Evolutionary conservation across 2,888 invertebrate species (phyloP).

Genomic region (Oxycera nigricornis): DNA sequence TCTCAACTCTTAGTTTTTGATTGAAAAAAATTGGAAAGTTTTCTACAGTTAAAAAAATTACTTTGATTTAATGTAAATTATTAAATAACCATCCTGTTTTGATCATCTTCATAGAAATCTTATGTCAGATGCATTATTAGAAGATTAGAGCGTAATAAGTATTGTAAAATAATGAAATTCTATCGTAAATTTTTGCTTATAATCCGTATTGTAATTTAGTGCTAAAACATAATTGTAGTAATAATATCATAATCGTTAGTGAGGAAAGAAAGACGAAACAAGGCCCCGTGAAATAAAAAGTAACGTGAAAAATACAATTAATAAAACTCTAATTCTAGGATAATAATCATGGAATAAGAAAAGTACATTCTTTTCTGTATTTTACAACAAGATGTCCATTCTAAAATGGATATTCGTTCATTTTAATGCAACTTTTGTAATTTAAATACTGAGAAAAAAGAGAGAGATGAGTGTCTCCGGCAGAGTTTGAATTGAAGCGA

Average conservation of each 20-base stretch:
- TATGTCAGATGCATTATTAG: constrained; percentile 23
- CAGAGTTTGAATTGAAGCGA: too few relatives aligned
- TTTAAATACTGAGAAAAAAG: too few relatives aligned
- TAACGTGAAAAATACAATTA: not conserved
- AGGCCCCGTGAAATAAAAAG: too few relatives aligned
- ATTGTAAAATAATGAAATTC: constrained; percentile 7
- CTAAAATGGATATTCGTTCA: too few relatives aligned
- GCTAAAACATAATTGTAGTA: too few relatives aligned
- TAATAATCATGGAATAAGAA: too few relatives aligned
- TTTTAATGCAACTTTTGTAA: too few relatives aligned
- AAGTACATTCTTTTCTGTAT: too few relatives aligned
- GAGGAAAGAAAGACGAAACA: not conserved
- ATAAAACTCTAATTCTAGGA: too few relatives aligned
- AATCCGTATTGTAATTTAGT: constrained; percentile 19
- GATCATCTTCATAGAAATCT: not conserved
- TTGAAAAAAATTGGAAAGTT: constrained; percentile 4
- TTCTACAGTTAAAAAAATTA: not conserved
- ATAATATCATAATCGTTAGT: constrained; percentile 16
- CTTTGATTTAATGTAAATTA: constrained; percentile 22
- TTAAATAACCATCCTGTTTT: constrained; percentile 5
- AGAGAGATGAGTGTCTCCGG: too few relatives aligned
- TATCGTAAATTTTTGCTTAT: not conserved
- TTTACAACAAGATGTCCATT: too few relatives aligned
- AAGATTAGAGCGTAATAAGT: constrained; percentile 15
- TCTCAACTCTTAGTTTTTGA: constrained; percentile 16